Percentiles rank a stretch among this genome's conserved stretches.
phyloP scores from a whole-genome alignment of 1,140 invertebrate species.

The Musca vetustissima region DNA sequence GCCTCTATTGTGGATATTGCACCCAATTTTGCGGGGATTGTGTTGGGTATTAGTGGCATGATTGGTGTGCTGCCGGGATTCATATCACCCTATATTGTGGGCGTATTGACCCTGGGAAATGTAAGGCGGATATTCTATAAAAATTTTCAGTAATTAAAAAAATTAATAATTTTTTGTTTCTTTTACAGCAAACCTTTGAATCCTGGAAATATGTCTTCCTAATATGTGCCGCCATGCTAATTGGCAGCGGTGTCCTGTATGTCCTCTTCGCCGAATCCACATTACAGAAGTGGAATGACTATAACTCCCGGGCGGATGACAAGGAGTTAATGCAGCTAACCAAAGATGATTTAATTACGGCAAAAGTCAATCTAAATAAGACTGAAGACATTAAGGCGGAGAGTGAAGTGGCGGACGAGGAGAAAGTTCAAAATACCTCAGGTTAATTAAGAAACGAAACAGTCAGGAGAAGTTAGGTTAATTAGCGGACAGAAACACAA shows the following conservation, averaged over 20 bases:
- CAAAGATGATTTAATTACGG: too few relatives aligned
- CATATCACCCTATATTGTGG: constrained; percentile 64
- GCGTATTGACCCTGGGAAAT: constrained; percentile 63
- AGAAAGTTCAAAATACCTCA: too few relatives aligned
- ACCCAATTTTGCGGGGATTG: constrained; percentile 68
- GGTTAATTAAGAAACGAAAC: too few relatives aligned
- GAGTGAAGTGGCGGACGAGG: too few relatives aligned
- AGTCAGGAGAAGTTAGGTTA: too few relatives aligned
- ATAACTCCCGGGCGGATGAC: constrained; percentile 31
- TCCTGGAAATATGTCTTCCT: constrained; percentile 70
- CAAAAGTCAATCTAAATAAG: too few relatives aligned
- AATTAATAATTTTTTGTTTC: background rate
- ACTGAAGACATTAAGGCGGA: too few relatives aligned
- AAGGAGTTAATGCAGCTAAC: constrained; percentile 32
- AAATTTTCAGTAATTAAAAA: constrained; percentile 5
- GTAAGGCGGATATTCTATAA: constrained; percentile 53
- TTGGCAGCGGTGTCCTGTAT: constrained; percentile 60
- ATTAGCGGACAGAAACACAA: too few relatives aligned
- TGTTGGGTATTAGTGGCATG: constrained; percentile 63
- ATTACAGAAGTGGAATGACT: constrained; percentile 66
- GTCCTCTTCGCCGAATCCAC: constrained; percentile 63
- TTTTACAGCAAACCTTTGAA: constrained; percentile 64
- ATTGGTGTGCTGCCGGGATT: constrained; percentile 60
- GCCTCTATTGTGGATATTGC: constrained; percentile 67
- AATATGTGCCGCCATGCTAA: constrained; percentile 60